phyloP scores from a whole-genome alignment of 2,888 invertebrate genomes.

The Steinernema carpocapsae region DNA sequence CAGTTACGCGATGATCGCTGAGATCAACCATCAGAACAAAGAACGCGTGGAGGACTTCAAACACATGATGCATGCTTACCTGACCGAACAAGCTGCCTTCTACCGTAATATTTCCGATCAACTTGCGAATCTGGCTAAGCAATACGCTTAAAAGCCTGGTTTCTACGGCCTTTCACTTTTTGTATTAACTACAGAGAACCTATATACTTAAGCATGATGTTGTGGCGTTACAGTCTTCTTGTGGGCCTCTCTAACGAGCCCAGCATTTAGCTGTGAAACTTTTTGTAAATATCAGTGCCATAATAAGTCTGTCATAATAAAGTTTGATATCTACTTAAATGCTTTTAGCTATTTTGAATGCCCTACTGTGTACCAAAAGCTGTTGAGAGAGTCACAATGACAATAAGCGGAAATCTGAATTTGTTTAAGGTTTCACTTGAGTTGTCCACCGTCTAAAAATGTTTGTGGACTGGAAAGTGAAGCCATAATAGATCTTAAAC shows the following conservation, averaged over 20 bases:
- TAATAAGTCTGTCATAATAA: background rate
- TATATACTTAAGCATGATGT: background rate
- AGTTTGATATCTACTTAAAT: background rate
- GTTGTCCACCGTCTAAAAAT: too few relatives aligned
- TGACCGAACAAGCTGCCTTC: conserved; percentile 87
- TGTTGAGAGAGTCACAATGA: too few relatives aligned
- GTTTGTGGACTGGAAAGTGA: too few relatives aligned
- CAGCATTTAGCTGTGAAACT: conserved; percentile 19
- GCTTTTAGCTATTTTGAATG: too few relatives aligned
- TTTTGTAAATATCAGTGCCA: conserved; percentile 28
- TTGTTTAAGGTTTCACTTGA: too few relatives aligned
- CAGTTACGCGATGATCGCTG: conserved; percentile 89
- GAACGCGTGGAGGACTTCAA: conserved; percentile 83
- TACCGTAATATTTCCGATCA: conserved; percentile 77
- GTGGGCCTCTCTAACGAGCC: background rate
- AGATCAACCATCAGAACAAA: conserved; percentile 88
- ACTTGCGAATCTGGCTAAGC: conserved; percentile 52
- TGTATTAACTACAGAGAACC: background rate
- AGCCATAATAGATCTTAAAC: too few relatives aligned
- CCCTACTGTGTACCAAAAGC: too few relatives aligned
- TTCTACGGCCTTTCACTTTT: conserved; percentile 16
- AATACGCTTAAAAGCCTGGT: conserved; percentile 38
- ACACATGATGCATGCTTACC: conserved; percentile 81
- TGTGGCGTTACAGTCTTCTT: background rate
- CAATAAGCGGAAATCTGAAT: too few relatives aligned